Evolutionary conservation across 2,113 vertebrate genomes (phyloP).

Genomic region (Orientallactaga bullata): DNA sequence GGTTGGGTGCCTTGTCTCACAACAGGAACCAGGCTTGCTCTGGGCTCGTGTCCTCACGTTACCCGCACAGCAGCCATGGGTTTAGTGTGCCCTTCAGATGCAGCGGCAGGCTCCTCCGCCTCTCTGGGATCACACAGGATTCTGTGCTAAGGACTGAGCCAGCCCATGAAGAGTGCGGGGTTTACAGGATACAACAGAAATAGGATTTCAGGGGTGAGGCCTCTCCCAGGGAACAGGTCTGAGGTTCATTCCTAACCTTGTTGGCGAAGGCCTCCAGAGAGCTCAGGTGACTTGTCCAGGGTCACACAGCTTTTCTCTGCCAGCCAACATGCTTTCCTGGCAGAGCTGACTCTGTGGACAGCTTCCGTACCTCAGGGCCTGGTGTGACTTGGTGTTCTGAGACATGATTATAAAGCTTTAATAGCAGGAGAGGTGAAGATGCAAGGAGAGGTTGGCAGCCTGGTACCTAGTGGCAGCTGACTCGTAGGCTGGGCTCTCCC

Average conservation of each 20-base stretch:
- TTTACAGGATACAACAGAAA: no score
- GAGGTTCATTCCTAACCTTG: no score
- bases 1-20: background rate
- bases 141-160: background rate
- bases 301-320: background rate
- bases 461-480: background rate
- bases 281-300: background rate
- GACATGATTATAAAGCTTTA: rapidly evolving
- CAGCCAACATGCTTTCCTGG: rapidly evolving
- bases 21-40: background rate
- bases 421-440: background rate
- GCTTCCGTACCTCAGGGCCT: background rate
- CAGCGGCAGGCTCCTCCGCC: rapidly evolving
- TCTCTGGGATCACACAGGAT: rapidly evolving
- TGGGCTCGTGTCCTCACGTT: background rate
- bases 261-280: background rate
- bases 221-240: background rate
- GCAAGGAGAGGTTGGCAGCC: background rate
- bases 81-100: background rate
- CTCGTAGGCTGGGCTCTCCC: no score
- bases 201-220: background rate
- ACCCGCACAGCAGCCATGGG: background rate
- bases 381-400: background rate
- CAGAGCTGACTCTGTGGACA: background rate
- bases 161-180: no score